Evolutionary conservation across 2,888 invertebrate species (phyloP).

Genomic region (Drosophila meridiana): DNA sequence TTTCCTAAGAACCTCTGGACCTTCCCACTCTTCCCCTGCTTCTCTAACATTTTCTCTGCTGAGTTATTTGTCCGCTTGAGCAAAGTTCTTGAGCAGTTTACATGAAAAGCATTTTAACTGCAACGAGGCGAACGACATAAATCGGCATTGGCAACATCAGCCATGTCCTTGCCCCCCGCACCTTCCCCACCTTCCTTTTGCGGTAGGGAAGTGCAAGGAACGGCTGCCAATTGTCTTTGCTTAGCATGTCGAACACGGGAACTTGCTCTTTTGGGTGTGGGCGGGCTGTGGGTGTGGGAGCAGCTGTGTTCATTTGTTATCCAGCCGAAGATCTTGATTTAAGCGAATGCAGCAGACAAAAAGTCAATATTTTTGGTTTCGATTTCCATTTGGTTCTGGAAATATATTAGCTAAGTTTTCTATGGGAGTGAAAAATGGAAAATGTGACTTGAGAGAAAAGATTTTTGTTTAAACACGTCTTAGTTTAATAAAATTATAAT

Average conservation of each 20-base stretch:
- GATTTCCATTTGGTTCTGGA: background rate
- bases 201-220: slow-evolving; percentile 34
- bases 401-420: background rate
- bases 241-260: background rate
- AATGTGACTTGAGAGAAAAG: too few relatives aligned
- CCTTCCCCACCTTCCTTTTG: slow-evolving; percentile 4
- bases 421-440: background rate
- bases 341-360: background rate
- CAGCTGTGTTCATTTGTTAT: slow-evolving; percentile 38
- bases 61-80: slow-evolving; percentile 69
- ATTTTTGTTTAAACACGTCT: background rate
- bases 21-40: slow-evolving; percentile 7
- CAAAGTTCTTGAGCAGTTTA: slow-evolving; percentile 62
- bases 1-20: slow-evolving; percentile 30
- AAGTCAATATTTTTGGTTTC: background rate
- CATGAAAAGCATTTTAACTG: slow-evolving; percentile 77
- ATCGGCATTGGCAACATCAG: slow-evolving; percentile 52
- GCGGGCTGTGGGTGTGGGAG: slow-evolving; percentile 1
- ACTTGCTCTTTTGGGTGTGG: background rate
- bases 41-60: slow-evolving; percentile 23
- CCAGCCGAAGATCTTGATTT: slow-evolving; percentile 13
- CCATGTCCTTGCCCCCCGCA: background rate
- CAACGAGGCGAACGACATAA: slow-evolving; percentile 60
- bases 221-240: slow-evolving; percentile 45
- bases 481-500: too few relatives aligned